These are phyloP conservation scores for Aricia artaxerxes DNA, from an alignment of 2,888 invertebrate genomes.

Conservation along the genomic window DNA sequence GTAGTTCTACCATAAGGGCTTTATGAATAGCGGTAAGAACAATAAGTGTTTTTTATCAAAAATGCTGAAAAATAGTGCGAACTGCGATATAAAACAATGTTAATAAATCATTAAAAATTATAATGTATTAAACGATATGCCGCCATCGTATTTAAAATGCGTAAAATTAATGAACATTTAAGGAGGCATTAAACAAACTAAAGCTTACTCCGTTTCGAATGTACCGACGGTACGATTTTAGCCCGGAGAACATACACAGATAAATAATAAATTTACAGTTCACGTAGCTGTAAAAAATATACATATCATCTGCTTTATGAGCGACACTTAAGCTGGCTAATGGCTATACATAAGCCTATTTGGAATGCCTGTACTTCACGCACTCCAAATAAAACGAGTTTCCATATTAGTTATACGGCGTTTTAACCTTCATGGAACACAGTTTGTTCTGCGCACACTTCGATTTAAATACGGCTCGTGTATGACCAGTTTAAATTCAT, in stretches of 20 bases:
- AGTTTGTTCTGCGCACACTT: no score
- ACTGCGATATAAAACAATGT: background rate
- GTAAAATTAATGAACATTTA: constrained; percentile 5
- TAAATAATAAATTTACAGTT: background rate
- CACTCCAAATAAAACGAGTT: background rate
- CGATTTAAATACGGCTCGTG: background rate
- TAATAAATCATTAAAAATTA: background rate
- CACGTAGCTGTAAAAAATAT: background rate
- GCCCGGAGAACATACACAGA: background rate
- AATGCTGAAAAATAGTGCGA: background rate
- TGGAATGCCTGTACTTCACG: background rate
- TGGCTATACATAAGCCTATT: background rate
- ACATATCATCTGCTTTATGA: background rate
- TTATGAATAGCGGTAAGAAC: background rate
- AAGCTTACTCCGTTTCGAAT: constrained; percentile 8
- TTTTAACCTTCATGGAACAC: background rate
- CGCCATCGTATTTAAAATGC: constrained; percentile 5
- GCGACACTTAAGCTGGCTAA: background rate
- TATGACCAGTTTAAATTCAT: background rate
- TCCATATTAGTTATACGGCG: background rate
- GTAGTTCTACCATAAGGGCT: background rate
- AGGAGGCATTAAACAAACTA: constrained; percentile 8
- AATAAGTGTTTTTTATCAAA: background rate
- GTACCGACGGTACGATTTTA: background rate
- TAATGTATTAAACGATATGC: background rate